phyloP scores from a whole-genome alignment of 2,888 invertebrate species.

The Cremastobaeus sp. region DNA sequence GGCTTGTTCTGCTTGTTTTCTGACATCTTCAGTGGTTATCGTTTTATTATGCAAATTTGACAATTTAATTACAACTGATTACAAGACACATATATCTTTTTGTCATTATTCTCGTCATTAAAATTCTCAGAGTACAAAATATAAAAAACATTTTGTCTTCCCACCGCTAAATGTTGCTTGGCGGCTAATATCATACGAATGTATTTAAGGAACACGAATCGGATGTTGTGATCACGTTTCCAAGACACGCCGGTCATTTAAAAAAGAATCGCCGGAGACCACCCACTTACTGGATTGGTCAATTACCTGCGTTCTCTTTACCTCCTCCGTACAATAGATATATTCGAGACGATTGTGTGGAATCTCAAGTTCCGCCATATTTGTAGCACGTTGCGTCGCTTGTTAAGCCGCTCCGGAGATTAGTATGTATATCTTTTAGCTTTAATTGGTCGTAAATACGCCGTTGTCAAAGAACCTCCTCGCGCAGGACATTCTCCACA shows the following conservation, averaged over 20 bases:
- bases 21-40: too few relatives aligned
- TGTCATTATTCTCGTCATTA: too few relatives aligned
- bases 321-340: conserved; percentile 47
- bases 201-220: conserved; percentile 47
- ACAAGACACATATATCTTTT: too few relatives aligned
- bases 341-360: conserved; percentile 43
- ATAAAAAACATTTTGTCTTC: conserved; percentile 11
- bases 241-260: conserved; percentile 74
- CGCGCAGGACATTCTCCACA: conserved; percentile 31
- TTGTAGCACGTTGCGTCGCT: conserved; percentile 49
- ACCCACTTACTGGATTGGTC: conserved; percentile 70
- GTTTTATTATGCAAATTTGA: too few relatives aligned
- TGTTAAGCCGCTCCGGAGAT: conserved; percentile 50
- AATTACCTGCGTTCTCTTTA: conserved; percentile 61
- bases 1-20: too few relatives aligned
- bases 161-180: conserved; percentile 7
- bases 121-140: conserved; percentile 15
- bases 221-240: conserved; percentile 67
- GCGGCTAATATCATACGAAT: conserved; percentile 40
- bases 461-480: conserved; percentile 49
- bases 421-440: conserved; percentile 67
- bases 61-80: too few relatives aligned
- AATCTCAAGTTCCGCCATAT: conserved; percentile 55
- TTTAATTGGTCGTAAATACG: conserved; percentile 60
- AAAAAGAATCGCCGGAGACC: conserved; percentile 69